These are phyloP conservation scores for Acanthurus tractus DNA, from an alignment of 2,797 vertebrate species.

Conservation along the genomic window DNA sequence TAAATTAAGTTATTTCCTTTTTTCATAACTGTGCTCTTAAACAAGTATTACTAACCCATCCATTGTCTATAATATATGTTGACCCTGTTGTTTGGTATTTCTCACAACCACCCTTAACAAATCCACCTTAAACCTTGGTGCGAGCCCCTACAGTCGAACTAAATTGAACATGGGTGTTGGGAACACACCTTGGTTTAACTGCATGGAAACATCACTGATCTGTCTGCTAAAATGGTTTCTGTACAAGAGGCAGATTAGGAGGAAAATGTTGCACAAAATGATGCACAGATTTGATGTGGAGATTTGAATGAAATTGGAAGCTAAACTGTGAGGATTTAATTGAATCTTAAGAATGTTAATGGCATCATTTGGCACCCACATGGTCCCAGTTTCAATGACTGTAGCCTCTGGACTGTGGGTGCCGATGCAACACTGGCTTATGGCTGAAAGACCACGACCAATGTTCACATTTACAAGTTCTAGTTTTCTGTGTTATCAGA, in stretches of 20 bases:
- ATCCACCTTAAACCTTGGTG: slow-evolving; percentile 78
- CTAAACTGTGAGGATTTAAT: slow-evolving; percentile 1
- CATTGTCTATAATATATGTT: slow-evolving; percentile 80
- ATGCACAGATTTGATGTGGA: slow-evolving; percentile 23
- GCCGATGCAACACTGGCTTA: slow-evolving; percentile 36
- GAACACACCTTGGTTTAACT: slow-evolving; percentile 78
- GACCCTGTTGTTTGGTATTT: slow-evolving; percentile 76
- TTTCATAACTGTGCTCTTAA: slow-evolving; percentile 64
- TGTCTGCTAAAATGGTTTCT: slow-evolving; percentile 71
- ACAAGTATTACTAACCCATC: slow-evolving; percentile 81
- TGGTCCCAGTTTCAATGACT: slow-evolving; percentile 48
- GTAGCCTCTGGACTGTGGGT: slow-evolving; percentile 51
- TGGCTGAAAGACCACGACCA: slow-evolving; percentile 49
- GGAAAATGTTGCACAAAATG: slow-evolving; percentile 21
- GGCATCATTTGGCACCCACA: slow-evolving; percentile 27
- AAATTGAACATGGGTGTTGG: slow-evolving; percentile 11
- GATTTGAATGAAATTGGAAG: slow-evolving; percentile 38
- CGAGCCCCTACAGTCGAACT: slow-evolving; percentile 26
- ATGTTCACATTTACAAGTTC: slow-evolving; percentile 61
- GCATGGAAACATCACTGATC: slow-evolving; percentile 77
- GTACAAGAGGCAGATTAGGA: slow-evolving; percentile 67
- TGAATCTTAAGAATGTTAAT: background rate
- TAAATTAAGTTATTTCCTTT: slow-evolving; percentile 50
- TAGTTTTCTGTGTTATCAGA: slow-evolving; percentile 60
- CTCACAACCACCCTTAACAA: slow-evolving; percentile 77